Base-by-base conservation (phyloP, 2,888 invertebrate species). In the Merodon equestris region DNA sequence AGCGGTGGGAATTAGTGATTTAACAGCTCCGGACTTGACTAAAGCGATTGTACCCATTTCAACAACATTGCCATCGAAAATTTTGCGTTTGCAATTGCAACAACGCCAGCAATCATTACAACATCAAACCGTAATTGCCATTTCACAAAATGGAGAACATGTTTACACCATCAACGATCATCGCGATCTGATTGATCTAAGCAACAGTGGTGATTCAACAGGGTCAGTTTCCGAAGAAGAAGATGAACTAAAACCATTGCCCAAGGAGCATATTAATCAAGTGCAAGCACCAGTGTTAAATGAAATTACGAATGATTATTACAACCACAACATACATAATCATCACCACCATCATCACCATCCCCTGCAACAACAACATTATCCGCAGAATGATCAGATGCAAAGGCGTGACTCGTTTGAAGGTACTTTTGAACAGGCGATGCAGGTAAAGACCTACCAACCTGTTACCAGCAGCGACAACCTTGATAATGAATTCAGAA, bases 171-270 rank as follows among this genome's bases (percentile, higher is more conserved):
- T 64, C 45, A 54, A 57, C 5, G 73, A 82, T n/a, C 12, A 79
- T 0, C 63, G 48, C 3, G 58, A 77, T 50, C 51, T 79, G 0
- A 79, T 79, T 54, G 79, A 79, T 70, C 40, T 79, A 19, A 68
- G 79, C 15, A 74, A 79, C 12, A 86, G 87, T 13, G 86, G 84
- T 1, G 86, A 86, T 19, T 86, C 87, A 0, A 86, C 85, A 72
- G 87, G 87, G 51, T 88, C 89, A 0, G 82, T 83, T 42, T 81
- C 82, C 7, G 89, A 89, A 71, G 89, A 88, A 72, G 88, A 88
- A 47, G 89, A 89, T 77, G 88, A 89, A 54, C 82, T 89, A 12
- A 88, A 89, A 63, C 89, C 89, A 1, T 81, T 89, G 70, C 81
- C 77, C 9, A 73, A 79, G 47, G 74, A 82, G 47, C 73, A 74